phyloP scores from a whole-genome alignment of 2,113 vertebrate species.

The Nansenia antarctica region DNA sequence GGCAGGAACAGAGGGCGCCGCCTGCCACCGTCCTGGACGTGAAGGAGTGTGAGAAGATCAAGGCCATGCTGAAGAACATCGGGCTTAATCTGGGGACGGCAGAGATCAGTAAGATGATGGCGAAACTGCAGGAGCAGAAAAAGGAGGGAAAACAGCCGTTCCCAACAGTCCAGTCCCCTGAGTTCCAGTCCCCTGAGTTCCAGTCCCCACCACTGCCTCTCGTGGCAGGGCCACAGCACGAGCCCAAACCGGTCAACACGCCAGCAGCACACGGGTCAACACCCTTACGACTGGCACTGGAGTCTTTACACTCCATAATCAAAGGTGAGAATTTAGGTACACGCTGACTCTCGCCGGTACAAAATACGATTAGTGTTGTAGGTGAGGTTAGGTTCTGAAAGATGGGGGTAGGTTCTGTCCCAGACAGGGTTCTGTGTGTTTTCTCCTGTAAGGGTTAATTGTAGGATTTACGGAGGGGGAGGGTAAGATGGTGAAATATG shows the following conservation, averaged over 20 bases:
- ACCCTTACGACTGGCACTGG: constrained; percentile 78
- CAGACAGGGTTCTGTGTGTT: no score
- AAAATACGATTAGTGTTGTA: no score
- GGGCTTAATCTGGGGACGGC: constrained; percentile 82
- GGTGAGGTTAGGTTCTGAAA: no score
- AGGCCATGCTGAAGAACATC: constrained; percentile 86
- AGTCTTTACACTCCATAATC: constrained; percentile 74
- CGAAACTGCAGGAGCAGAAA: constrained; percentile 70
- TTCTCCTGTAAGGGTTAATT: no score
- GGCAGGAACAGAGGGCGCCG: constrained; percentile 13
- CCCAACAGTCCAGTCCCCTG: no score
- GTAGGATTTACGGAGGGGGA: no score
- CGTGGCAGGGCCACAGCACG: neutral
- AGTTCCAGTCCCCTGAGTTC: no score
- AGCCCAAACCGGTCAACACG: neutral
- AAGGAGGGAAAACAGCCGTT: constrained; percentile 25
- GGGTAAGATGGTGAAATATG: no score
- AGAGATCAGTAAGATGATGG: constrained; percentile 80
- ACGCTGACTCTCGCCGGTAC: no score
- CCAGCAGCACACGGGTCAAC: constrained; percentile 68
- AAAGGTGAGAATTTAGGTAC: constrained; percentile 69
- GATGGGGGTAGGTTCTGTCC: no score
- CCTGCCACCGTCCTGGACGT: neutral
- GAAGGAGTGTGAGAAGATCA: constrained; percentile 79
- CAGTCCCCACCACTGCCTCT: constrained; percentile 57